Conservation (phyloP, 1,140 invertebrate genomes). For the Ceratitis capitata region DNA sequence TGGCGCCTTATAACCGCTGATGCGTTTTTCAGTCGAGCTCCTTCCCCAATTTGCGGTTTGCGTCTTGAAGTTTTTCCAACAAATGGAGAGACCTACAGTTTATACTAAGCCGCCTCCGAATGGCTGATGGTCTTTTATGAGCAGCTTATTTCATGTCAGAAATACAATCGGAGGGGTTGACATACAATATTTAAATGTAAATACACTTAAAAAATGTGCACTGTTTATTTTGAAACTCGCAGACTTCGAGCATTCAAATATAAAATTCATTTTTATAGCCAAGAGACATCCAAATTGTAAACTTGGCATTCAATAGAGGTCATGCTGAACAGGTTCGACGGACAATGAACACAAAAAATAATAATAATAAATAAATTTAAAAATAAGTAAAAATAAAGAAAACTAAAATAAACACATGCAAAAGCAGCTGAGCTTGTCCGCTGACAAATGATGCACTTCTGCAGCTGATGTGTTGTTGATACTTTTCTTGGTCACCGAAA, state of each 20-base stretch:
- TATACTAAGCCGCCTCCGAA: too few relatives aligned
- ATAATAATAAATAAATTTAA: too few relatives aligned
- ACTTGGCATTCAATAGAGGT: constrained; percentile 20
- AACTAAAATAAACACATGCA: neutral
- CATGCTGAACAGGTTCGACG: neutral
- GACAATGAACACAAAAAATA: neutral
- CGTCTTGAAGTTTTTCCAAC: too few relatives aligned
- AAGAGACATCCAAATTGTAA: neutral
- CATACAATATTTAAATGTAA: too few relatives aligned
- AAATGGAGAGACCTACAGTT: too few relatives aligned
- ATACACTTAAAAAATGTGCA: too few relatives aligned
- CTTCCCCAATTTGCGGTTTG: too few relatives aligned
- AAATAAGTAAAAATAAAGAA: neutral
- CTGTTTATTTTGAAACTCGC: neutral
- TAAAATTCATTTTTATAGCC: neutral
- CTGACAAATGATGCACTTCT: neutral
- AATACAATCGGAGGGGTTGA: too few relatives aligned
- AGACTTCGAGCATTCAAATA: neutral
- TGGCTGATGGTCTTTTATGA: too few relatives aligned
- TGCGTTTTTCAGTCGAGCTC: too few relatives aligned
- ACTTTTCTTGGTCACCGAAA: neutral
- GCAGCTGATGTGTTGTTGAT: neutral
- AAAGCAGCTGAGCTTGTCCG: neutral
- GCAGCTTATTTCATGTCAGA: too few relatives aligned
- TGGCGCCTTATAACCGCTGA: too few relatives aligned